Conservation (phyloP, 1,140 invertebrate species). For the Cardiocondyla obscurior region DNA sequence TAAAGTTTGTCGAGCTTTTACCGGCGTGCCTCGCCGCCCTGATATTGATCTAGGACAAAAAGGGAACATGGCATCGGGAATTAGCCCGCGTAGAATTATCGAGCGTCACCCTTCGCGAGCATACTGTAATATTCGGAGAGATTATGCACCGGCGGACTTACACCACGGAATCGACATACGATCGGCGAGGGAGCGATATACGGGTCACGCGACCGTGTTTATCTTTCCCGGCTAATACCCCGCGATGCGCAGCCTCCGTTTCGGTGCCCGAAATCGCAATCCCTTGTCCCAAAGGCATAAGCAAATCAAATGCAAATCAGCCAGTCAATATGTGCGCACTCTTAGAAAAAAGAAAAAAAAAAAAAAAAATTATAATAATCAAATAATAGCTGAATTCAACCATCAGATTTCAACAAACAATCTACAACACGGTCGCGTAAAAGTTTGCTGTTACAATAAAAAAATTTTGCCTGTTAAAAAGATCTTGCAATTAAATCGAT, state of each 20-base stretch:
- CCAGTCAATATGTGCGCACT: neutral
- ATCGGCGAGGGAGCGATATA: conserved; percentile 48
- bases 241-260: conserved; percentile 16
- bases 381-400: neutral
- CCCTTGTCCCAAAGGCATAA: neutral
- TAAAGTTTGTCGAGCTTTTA: conserved; percentile 63
- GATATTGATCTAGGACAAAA: conserved; percentile 60
- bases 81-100: neutral
- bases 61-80: conserved; percentile 15
- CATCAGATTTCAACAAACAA: neutral
- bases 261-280: neutral
- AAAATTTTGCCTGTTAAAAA: no score
- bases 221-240: conserved; percentile 72
- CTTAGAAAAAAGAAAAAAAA: neutral
- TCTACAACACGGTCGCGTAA: neutral
- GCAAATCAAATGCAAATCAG: conserved; percentile 23
- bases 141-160: conserved; percentile 50
- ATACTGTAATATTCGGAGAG: conserved; percentile 43
- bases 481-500: no score
- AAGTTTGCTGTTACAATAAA: neutral
- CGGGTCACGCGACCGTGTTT: conserved; percentile 74
- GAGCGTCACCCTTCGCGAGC: conserved; percentile 19
- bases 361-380: no score
- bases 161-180: conserved; percentile 48
- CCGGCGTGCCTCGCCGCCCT: neutral